Evolutionary conservation across 2,888 invertebrate species (phyloP), one percentile per base, ranked within the genome.

Genomic region (Embidobia sp.): DNA sequence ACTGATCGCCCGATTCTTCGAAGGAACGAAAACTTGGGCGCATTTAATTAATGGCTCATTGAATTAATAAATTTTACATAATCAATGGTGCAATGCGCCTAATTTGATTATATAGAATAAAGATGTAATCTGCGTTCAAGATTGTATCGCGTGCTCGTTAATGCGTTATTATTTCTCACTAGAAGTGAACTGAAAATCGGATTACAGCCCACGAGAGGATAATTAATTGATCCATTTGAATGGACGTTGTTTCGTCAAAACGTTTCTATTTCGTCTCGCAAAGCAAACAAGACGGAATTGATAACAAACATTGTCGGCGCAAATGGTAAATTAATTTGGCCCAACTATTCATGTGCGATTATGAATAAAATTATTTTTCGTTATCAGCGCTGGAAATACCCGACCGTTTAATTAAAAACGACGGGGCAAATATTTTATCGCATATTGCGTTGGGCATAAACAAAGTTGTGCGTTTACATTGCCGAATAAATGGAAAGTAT

Each of bases 71-170:
- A 59, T 42, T 57, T 69, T 49, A 26, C 49, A 49, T 57, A 55
- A 67, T 57, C 46, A 18, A 44, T 40, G 67, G 19, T 48, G 55
- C 33, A 57, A 69, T 22, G 22, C 19, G 22, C 27, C 33, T 64
- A 55, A 67, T 67, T 55, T 67, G 15, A 57, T 46, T 46, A 48
- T 19, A 40, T 16, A 31, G 13, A 29, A 48, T 10, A 18, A 3
- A 49, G 49, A 59, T 57, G 35, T 42, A 37, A 59, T 69, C 40
- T 44, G 7, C 13, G 16, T 22, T 8, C 3, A 35, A 69, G 69
- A 59, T 59, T 69, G 49, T 49, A 59, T 59, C 49, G 3, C 53
- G 16, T 7, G 26, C 69, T 69, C 69, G 42, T 59, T 59, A 69
- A 59, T 51, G 48, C 22, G 40, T 44, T 51, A 59, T 70, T 61